Percentiles rank a stretch among this genome's conserved stretches.
These are phyloP conservation scores for Andrena bucephala DNA, from an alignment of 2,888 invertebrate species.

Conservation along the genomic window DNA sequence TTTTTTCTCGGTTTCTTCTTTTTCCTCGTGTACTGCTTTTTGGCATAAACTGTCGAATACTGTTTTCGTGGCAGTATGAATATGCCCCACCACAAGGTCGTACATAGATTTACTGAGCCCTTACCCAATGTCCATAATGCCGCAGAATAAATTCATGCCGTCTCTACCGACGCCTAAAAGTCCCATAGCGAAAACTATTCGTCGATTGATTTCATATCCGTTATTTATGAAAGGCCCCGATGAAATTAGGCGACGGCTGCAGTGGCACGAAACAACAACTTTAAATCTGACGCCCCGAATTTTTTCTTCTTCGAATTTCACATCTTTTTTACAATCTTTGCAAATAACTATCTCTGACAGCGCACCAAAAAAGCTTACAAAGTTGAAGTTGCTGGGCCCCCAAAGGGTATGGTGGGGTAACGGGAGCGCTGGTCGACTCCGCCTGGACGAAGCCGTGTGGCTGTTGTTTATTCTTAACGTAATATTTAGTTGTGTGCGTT, in stretches of 20 bases:
- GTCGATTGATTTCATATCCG: conserved; percentile 19
- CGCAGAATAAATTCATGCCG: conserved; percentile 12
- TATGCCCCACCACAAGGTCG: neutral
- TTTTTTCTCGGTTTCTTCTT: conserved; percentile 26
- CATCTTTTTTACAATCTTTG: neutral
- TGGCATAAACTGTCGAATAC: neutral
- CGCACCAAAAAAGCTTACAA: no score
- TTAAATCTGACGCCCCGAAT: neutral
- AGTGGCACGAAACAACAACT: neutral
- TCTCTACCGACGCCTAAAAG: neutral
- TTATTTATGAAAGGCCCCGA: neutral
- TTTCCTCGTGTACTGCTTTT: conserved; percentile 36
- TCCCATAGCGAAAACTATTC: conserved; percentile 28
- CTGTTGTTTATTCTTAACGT: no score
- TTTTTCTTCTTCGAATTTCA: neutral
- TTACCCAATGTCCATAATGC: conserved; percentile 15
- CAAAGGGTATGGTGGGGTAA: no score
- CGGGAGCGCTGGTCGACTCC: no score
- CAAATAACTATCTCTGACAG: neutral
- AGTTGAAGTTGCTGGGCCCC: no score
- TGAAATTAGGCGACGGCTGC: neutral
- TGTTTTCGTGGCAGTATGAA: neutral
- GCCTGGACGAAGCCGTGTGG: no score
- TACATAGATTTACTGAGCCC: neutral
- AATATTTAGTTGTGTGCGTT: no score